Conservation (phyloP, 2,797 vertebrate species). For the Artibeus lituratus region DNA sequence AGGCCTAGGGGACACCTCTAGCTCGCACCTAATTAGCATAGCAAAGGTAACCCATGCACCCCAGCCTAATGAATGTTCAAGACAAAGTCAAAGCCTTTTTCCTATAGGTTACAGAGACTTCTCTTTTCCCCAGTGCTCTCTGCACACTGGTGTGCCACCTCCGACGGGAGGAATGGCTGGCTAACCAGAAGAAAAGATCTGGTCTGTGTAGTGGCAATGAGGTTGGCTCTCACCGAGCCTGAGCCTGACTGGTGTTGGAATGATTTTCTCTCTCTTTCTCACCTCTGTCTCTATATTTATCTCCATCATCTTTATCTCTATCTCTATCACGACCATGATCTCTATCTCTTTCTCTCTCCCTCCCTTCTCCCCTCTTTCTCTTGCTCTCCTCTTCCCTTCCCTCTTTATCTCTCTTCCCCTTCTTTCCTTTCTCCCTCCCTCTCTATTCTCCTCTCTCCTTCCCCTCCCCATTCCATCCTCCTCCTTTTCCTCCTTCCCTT, state of each 20-base stretch:
- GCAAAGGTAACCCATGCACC: neutral
- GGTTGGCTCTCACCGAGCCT: neutral
- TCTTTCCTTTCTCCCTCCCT: too few relatives aligned
- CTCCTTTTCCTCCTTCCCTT: rapidly evolving
- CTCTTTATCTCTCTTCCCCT: rapidly evolving
- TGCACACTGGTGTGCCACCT: neutral
- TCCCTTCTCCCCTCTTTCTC: rapidly evolving
- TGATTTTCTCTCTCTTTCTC: neutral
- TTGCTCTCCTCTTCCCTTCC: neutral
- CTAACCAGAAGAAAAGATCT: neutral
- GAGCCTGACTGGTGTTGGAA: neutral
- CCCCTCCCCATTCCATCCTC: rapidly evolving
- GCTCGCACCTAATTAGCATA: neutral
- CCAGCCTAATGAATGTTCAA: too few relatives aligned
- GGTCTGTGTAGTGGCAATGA: neutral
- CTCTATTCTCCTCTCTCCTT: rapidly evolving
- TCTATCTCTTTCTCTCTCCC: too few relatives aligned
- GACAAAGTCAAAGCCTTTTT: neutral
- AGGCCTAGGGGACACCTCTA: neutral
- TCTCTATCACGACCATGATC: too few relatives aligned
- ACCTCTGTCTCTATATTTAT: neutral
- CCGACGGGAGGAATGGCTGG: neutral
- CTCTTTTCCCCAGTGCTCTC: neutral
- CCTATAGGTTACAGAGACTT: neutral
- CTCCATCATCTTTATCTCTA: neutral